A percentile compares a stretch with the other conserved stretches of the same genome.
Evolutionary conservation across 2,113 vertebrate genomes (phyloP).

Genomic region (Cyprinus carpio): DNA sequence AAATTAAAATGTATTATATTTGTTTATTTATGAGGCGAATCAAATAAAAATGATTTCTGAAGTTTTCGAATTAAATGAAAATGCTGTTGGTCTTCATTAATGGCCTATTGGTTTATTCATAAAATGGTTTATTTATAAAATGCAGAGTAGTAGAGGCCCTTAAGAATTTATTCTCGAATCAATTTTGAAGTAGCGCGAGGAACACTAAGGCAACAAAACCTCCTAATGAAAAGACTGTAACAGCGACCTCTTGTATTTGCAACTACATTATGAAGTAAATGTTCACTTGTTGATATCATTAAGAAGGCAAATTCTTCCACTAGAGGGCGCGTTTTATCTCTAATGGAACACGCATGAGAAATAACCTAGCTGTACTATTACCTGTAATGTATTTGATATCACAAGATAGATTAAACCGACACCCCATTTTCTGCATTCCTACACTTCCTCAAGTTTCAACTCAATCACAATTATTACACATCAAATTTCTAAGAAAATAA

Average conservation of each 20-base stretch:
- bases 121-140: background rate
- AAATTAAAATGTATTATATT: too few species aligned
- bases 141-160: background rate
- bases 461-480: background rate
- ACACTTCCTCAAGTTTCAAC: background rate
- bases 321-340: slow-evolving; percentile 12
- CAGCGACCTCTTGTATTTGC: background rate
- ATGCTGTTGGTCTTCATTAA: background rate
- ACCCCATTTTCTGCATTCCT: background rate
- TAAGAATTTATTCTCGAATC: background rate
- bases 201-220: background rate
- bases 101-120: background rate
- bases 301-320: background rate
- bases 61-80: background rate
- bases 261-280: background rate
- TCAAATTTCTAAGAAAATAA: background rate
- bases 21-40: background rate
- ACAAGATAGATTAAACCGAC: background rate
- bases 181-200: background rate
- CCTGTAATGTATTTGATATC: background rate
- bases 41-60: background rate
- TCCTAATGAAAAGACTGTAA: background rate
- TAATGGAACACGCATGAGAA: background rate
- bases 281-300: background rate
- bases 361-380: background rate